These are phyloP conservation scores for Eurytoma adleriae DNA, from an alignment of 2,888 invertebrate genomes.

Conservation along the genomic window DNA sequence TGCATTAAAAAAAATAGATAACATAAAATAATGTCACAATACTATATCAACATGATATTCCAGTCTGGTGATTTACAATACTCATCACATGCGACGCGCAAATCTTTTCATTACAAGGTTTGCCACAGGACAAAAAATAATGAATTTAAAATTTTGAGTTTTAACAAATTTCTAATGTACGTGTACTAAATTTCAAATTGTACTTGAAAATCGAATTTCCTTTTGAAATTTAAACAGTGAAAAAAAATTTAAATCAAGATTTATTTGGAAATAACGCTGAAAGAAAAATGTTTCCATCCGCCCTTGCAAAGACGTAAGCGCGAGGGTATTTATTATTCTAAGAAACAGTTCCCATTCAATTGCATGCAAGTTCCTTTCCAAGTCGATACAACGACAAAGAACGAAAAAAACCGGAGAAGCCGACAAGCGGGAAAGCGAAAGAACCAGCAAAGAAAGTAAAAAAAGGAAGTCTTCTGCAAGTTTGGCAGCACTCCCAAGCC, in stretches of 20 bases:
- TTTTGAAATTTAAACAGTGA: no score
- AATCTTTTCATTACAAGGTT: background rate
- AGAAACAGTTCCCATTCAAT: slow-evolving; percentile 6
- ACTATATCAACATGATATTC: no score
- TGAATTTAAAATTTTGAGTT: no score
- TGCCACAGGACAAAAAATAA: background rate
- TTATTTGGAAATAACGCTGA: slow-evolving; percentile 15
- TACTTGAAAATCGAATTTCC: no score
- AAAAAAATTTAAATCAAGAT: background rate
- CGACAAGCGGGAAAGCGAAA: background rate
- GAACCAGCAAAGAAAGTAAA: slow-evolving; percentile 27
- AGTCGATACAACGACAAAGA: slow-evolving; percentile 6
- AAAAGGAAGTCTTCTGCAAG: slow-evolving; percentile 51
- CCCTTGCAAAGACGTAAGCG: background rate
- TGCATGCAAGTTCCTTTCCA: slow-evolving; percentile 17
- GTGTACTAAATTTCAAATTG: no score
- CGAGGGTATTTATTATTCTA: slow-evolving; percentile 21
- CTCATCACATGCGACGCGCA: background rate
- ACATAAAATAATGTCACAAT: no score
- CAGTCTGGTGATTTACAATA: no score
- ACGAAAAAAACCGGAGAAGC: background rate
- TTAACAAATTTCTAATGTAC: no score
- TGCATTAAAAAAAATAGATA: background rate
- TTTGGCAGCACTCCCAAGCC: slow-evolving; percentile 59
- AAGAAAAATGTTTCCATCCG: slow-evolving; percentile 15